phyloP scores from a whole-genome alignment of 2,797 vertebrate genomes.

The Labeo calbasu region DNA sequence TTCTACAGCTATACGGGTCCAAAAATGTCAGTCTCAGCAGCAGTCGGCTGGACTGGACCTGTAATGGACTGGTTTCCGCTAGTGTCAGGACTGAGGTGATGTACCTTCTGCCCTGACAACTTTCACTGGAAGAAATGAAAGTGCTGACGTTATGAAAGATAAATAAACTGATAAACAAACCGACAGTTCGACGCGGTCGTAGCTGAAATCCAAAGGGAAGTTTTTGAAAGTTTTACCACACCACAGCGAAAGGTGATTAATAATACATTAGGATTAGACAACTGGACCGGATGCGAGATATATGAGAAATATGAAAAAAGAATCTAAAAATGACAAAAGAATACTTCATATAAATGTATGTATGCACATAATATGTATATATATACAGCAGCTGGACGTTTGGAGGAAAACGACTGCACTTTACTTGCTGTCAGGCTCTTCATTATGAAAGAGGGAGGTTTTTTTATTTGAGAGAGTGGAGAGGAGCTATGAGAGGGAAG shows the following conservation, averaged over 20 bases:
- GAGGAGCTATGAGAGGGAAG: constrained; percentile 75
- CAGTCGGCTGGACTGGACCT: constrained; percentile 26
- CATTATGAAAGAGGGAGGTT: constrained; percentile 50
- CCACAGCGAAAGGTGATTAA: constrained; percentile 76
- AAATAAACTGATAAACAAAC: constrained; percentile 37
- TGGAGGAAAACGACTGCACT: constrained; percentile 37
- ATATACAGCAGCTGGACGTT: neutral
- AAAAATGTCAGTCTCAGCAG: constrained; percentile 48
- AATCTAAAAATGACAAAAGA: constrained; percentile 70
- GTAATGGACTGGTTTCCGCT: constrained; percentile 4
- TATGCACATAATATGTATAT: neutral
- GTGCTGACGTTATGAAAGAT: constrained; percentile 27
- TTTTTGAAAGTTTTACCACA: constrained; percentile 65
- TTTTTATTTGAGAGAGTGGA: constrained; percentile 62
- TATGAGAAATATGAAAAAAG: constrained; percentile 55
- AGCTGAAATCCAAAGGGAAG: constrained; percentile 67
- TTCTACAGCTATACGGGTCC: constrained; percentile 35
- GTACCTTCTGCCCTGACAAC: constrained; percentile 24
- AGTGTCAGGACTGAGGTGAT: constrained; percentile 19
- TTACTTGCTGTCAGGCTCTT: constrained; percentile 50
- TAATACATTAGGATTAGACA: constrained; percentile 82
- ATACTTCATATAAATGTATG: neutral
- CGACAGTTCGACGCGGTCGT: constrained; percentile 51
- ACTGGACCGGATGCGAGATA: constrained; percentile 70
- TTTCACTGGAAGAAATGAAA: neutral